Percentiles rank a stretch among this genome's conserved stretches.
phyloP scores from a whole-genome alignment of 1,140 invertebrate species.

The Caenorhabditis remanei region DNA sequence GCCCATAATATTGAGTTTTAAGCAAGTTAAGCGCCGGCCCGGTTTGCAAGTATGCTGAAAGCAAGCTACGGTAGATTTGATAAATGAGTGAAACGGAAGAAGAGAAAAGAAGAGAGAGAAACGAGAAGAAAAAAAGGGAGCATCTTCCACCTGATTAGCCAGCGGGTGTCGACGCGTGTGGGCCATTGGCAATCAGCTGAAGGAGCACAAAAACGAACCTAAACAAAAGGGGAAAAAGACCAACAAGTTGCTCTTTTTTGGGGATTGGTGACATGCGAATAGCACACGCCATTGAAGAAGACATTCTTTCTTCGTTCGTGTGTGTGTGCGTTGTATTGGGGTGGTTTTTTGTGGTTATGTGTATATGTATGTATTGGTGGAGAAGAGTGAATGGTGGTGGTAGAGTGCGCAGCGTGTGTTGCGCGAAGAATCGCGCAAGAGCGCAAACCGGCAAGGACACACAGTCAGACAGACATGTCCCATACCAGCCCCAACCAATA shows the following conservation, averaged over 20 bases:
- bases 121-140: slow-evolving; percentile 7
- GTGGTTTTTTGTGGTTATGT: not conserved
- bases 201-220: slow-evolving; percentile 7
- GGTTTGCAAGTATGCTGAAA: no score
- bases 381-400: not conserved
- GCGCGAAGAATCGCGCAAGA: slow-evolving; percentile 37
- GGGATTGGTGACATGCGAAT: slow-evolving; percentile 38
- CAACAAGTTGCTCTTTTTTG: slow-evolving; percentile 41
- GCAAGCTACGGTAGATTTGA: not conserved
- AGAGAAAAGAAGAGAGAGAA: not conserved
- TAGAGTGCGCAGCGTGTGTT: slow-evolving; percentile 41
- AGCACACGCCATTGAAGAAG: slow-evolving; percentile 3
- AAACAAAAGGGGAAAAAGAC: slow-evolving; percentile 9
- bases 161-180: not conserved
- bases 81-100: not conserved
- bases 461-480: slow-evolving; percentile 52
- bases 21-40: no score
- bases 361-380: not conserved
- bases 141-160: slow-evolving; percentile 6
- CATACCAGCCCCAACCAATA: not conserved
- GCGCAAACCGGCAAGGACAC: slow-evolving; percentile 22
- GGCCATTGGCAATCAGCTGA: not conserved
- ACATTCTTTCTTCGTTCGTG: slow-evolving; percentile 33
- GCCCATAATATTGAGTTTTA: no score
- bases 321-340: not conserved